Conservation (phyloP, 2,113 vertebrate genomes). For the Alligator sinensis region DNA sequence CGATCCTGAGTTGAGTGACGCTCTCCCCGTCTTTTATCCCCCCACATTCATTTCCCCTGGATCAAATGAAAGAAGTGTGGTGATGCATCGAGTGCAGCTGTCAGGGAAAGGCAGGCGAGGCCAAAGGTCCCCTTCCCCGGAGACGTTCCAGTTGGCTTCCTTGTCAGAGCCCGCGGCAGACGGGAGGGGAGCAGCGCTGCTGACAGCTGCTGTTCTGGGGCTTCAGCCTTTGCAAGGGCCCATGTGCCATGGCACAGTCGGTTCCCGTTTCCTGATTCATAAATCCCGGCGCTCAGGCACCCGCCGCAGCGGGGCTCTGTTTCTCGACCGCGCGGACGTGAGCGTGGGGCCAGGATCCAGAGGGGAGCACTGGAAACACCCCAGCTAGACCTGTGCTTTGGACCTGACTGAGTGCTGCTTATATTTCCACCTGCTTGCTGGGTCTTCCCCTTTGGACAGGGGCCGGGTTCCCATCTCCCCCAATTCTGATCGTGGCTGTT, state of each 20-base stretch:
- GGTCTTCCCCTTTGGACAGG: not conserved
- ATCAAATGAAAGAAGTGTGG: not conserved
- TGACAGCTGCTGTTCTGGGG: not conserved
- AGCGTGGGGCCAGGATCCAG: rapidly evolving
- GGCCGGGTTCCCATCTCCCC: not conserved
- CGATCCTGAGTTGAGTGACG: not conserved
- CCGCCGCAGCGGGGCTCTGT: not conserved
- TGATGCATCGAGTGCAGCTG: not conserved
- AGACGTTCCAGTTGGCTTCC: not conserved
- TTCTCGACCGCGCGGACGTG: not conserved
- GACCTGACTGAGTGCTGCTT: too few species aligned
- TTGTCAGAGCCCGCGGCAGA: rapidly evolving
- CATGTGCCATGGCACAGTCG: not conserved
- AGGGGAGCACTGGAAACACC: rapidly evolving
- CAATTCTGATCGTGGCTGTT: not conserved
- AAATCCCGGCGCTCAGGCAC: rapidly evolving
- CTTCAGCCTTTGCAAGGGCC: rapidly evolving
- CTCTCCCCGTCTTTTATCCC: not conserved
- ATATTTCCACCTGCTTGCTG: too few species aligned
- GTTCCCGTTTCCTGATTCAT: not conserved
- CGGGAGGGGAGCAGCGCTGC: not conserved
- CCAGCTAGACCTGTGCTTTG: rapidly evolving
- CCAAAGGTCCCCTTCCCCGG: not conserved
- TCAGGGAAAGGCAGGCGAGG: not conserved
- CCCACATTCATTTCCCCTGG: not conserved